Conservation (phyloP, 2,888 invertebrate genomes). For the Pyrrhia umbra region DNA sequence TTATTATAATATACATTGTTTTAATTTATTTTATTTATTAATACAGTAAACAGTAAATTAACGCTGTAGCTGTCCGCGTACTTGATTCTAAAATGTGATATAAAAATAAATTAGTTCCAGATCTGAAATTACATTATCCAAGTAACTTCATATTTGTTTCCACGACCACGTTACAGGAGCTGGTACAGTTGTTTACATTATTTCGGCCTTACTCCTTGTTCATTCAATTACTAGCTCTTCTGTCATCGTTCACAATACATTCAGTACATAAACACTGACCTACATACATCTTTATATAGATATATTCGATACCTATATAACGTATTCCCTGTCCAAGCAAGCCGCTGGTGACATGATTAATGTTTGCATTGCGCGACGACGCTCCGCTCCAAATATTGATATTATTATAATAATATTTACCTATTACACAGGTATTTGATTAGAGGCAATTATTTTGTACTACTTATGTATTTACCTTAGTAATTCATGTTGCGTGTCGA, state of each 20-base stretch:
- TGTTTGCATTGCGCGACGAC: constrained; percentile 45
- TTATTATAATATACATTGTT: too few relatives aligned
- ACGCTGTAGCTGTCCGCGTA: too few relatives aligned
- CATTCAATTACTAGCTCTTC: constrained; percentile 11
- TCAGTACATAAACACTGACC: constrained; percentile 19
- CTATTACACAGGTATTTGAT: constrained; percentile 27
- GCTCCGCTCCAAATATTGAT: constrained; percentile 34
- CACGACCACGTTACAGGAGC: too few relatives aligned
- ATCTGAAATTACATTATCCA: too few relatives aligned
- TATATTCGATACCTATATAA: background rate
- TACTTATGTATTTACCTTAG: background rate
- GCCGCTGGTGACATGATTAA: constrained; percentile 46
- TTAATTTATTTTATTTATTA: too few relatives aligned
- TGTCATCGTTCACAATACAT: constrained; percentile 11
- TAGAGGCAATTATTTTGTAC: constrained; percentile 22
- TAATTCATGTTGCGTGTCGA: constrained; percentile 1
- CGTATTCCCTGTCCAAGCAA: constrained; percentile 46
- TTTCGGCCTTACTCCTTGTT: too few relatives aligned
- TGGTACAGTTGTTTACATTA: too few relatives aligned
- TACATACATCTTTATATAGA: constrained; percentile 16
- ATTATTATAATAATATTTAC: constrained; percentile 49
- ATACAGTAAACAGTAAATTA: too few relatives aligned
- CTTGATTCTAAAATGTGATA: too few relatives aligned
- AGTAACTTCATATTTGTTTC: too few relatives aligned
- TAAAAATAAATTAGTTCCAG: too few relatives aligned